phyloP scores from a whole-genome alignment of 2,113 vertebrate species.

The Leuciscus idus region DNA sequence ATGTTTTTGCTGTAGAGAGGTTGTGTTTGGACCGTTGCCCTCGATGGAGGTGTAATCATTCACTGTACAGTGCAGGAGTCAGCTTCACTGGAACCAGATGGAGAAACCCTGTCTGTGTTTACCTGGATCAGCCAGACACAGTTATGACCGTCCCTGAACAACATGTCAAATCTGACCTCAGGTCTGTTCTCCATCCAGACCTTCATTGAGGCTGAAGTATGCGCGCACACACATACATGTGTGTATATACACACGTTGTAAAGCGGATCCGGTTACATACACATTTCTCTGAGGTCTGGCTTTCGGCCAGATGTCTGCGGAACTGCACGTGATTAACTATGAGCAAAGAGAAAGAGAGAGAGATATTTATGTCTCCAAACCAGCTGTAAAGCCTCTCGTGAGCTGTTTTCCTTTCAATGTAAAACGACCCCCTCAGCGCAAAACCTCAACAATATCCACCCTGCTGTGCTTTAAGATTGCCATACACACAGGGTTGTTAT shows the following conservation, averaged over 20 bases:
- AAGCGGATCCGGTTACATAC: conserved; percentile 17
- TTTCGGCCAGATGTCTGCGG: conserved; percentile 20
- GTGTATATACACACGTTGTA: neutral
- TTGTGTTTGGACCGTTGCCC: conserved; percentile 37
- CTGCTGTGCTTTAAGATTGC: neutral
- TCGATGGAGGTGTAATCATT: conserved; percentile 22
- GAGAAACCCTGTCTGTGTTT: conserved; percentile 18
- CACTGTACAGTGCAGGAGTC: conserved; percentile 2
- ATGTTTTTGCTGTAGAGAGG: neutral
- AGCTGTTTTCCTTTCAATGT: conserved; percentile 18
- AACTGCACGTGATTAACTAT: conserved; percentile 19
- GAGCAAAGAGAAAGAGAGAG: neutral
- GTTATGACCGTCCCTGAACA: conserved; percentile 14
- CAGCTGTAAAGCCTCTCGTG: neutral
- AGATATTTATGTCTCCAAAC: conserved; percentile 8
- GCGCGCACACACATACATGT: neutral
- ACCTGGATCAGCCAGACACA: conserved; percentile 6
- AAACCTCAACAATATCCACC: conserved; percentile 4
- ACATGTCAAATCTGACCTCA: conserved; percentile 30
- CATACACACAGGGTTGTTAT: neutral
- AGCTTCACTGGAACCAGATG: conserved; percentile 44
- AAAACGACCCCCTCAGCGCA: conserved; percentile 6
- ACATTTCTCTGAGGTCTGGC: conserved; percentile 31
- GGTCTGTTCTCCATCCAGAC: conserved; percentile 20
- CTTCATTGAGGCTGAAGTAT: neutral